Conservation (phyloP, 37 sponge, comb jelly and placozoan genomes). For the Geodia barretti region DNA sequence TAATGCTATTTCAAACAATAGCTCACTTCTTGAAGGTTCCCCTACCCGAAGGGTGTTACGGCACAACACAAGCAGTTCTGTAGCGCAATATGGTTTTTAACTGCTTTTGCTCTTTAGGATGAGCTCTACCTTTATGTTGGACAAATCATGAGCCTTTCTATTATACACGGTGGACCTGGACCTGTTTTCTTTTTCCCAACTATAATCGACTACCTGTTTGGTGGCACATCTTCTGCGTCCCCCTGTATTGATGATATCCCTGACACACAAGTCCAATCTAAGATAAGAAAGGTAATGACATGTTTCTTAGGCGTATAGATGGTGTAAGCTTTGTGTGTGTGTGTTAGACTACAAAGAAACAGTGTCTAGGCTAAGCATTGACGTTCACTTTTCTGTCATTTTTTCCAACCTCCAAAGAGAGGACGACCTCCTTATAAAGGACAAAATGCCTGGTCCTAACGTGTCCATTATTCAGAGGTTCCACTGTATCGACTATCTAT, state of each 20-base stretch:
- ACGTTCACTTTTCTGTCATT: too few relatives aligned
- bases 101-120: conserved; percentile 1
- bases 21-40: conserved; percentile 8
- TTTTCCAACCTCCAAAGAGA: too few relatives aligned
- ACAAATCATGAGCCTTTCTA: conserved; percentile 11
- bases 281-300: conserved; percentile 11
- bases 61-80: conserved; percentile 23
- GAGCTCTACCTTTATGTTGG: conserved; percentile 9
- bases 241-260: conserved; percentile 18
- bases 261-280: neutral
- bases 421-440: too few relatives aligned
- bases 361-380: too few relatives aligned
- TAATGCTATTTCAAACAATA: too few relatives aligned
- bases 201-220: conserved; percentile 23
- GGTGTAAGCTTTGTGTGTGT: neutral
- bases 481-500: too few relatives aligned
- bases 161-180: conserved; percentile 39
- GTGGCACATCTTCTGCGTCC: neutral
- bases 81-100: neutral
- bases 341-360: too few relatives aligned
- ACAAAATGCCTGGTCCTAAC: too few relatives aligned
- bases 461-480: too few relatives aligned
- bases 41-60: neutral
- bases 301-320: neutral
- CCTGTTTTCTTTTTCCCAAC: conserved; percentile 2